phyloP scores from a whole-genome alignment of 2,888 invertebrate genomes.

The Smittia sp. region DNA sequence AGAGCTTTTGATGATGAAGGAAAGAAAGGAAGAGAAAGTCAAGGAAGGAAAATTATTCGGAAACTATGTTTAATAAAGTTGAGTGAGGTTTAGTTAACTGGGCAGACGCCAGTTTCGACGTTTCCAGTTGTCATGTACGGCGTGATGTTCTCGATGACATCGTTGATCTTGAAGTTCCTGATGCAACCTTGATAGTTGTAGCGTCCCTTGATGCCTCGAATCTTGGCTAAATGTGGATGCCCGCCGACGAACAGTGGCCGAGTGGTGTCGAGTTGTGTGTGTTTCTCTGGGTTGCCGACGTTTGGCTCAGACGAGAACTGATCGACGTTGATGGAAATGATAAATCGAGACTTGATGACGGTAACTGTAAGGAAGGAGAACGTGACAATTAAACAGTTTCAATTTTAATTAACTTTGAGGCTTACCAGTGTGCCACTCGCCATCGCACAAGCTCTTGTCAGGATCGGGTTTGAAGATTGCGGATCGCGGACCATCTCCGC shows the following conservation, averaged over 20 bases:
- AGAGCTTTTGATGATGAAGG: slow-evolving; percentile 8
- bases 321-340: slow-evolving; percentile 75
- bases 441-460: slow-evolving; percentile 81
- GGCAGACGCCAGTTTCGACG: slow-evolving; percentile 76
- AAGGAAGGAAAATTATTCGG: background rate
- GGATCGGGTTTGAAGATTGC: slow-evolving; percentile 68
- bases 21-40: background rate
- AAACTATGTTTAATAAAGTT: too few relatives aligned
- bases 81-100: slow-evolving; percentile 61
- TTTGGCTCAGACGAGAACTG: slow-evolving; percentile 60
- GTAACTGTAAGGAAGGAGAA: slow-evolving; percentile 57
- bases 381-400: background rate
- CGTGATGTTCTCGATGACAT: slow-evolving; percentile 54
- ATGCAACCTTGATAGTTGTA: slow-evolving; percentile 80
- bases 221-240: slow-evolving; percentile 59
- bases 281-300: slow-evolving; percentile 62
- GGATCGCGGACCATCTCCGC: slow-evolving; percentile 75
- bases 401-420: slow-evolving; percentile 31
- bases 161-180: slow-evolving; percentile 65
- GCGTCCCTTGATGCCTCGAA: slow-evolving; percentile 67
- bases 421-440: slow-evolving; percentile 74
- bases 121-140: slow-evolving; percentile 65
- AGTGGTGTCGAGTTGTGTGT: slow-evolving; percentile 70
- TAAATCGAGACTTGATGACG: slow-evolving; percentile 87
- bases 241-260: slow-evolving; percentile 91